Evolutionary conservation across 1,140 invertebrate genomes (phyloP), one percentile per base, ranked within the genome.

Genomic region (Apis dorsata): DNA sequence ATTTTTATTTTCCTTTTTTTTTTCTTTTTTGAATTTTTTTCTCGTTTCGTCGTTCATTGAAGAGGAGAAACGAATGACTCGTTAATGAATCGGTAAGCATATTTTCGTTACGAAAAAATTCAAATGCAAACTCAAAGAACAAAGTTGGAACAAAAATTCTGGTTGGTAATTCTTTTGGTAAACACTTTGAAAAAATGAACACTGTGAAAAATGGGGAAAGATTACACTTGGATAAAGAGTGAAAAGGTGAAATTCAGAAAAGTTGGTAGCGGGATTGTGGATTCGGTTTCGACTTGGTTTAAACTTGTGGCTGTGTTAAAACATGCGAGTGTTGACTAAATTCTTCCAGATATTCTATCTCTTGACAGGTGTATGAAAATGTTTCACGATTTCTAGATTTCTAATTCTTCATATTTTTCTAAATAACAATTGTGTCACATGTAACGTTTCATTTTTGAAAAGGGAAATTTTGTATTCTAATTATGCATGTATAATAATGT

Each of bases 81-180:
- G 72, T 74, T 74, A 74, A 74, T n/a, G 28, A 28, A 60, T 34
- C 72, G 12, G 21, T 44, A 21, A 57, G 34, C 17, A 60, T 72
- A 13, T 11, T 57, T 12, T 57, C 53, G 70, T 19, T 28, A 24
- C 17, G 19, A 28, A 44, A 57, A 60, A 34, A 21, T n/a, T 49
- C 19, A 44, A 21, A 49, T 21, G 34, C 55, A 44, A 44, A 19
- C 28, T n/a, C 24, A 2, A 28, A 19, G 51, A 11, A 55, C n/a
- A 34, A n/a, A 21, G 10, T 19, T 0, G 21, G 9, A 49, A 51
- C 34, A 51, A 70, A 15, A 49, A 51, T 10, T 73, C 5, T 4
- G 5, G 60, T n/a, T 44, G 12, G 12, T 1, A 17, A n/a, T 28
- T 17, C 19, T 10, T 13, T 17, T 44, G 19, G 1, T 17, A 60